Percentiles rank a stretch among this genome's conserved stretches.
Evolutionary conservation across 2,113 vertebrate species (phyloP).

Genomic region (Seriola quinqueradiata): DNA sequence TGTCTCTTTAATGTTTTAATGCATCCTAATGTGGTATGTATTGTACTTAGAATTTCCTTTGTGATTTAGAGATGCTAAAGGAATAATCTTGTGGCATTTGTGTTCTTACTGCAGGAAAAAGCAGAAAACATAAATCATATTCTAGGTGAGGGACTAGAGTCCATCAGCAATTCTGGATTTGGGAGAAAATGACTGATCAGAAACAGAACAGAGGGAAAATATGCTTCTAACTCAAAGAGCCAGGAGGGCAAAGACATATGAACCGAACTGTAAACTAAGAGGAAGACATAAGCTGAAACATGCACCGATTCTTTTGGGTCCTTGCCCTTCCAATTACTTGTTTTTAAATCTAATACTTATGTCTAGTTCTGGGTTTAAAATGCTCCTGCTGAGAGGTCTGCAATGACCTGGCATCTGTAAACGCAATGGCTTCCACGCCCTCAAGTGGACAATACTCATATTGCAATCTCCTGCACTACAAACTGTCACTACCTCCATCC

Average conservation of each 20-base stretch:
- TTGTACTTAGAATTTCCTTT: background rate
- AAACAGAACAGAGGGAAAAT: background rate
- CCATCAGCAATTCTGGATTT: too few species aligned
- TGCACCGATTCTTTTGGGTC: background rate
- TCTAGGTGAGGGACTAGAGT: too few species aligned
- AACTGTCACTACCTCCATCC: background rate
- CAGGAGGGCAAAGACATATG: background rate
- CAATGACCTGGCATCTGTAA: background rate
- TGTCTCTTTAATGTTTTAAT: too few species aligned
- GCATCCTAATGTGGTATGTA: background rate
- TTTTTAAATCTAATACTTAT: background rate
- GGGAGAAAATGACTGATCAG: background rate
- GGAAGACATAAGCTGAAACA: too few species aligned
- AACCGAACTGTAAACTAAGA: too few species aligned
- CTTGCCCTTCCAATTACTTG: background rate
- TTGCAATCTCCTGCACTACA: background rate
- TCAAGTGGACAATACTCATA: conserved; percentile 44
- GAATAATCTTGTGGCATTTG: background rate
- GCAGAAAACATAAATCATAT: background rate
- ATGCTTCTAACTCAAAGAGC: background rate
- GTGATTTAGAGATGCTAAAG: background rate
- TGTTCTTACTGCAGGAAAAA: background rate
- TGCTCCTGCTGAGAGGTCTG: background rate
- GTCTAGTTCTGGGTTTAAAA: background rate
- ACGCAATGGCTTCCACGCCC: conserved; percentile 22